Base-by-base conservation (phyloP, 2,888 invertebrate genomes). In the Thereva nobilitata region DNA sequence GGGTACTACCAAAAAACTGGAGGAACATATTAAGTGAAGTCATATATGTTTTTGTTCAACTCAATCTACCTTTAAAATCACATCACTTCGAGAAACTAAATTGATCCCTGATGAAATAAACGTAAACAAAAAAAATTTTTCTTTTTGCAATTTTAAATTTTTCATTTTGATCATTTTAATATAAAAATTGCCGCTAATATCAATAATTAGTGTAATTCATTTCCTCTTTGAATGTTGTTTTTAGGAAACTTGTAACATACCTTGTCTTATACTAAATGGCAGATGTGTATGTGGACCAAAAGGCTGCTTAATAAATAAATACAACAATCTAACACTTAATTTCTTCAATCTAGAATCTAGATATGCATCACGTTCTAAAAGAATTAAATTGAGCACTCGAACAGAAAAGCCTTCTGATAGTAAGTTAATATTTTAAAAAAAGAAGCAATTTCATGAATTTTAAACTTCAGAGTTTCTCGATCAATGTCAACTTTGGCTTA, bases 1-100 rank as follows among this genome's bases (percentile, higher is more conserved):
- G n/a, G n/a, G n/a, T n/a, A n/a, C n/a, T 45, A 9, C 45, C 45
- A n/a, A 45, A 45, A 45, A 45, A 4, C 10, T 45, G 45, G 45
- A 6, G 45, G 7, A 9, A 10, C 9, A n/a, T 45, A 10, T 45
- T 9, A 8, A 10, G 45, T 10, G 45, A 45, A n/a, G 7, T 10
- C 10, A 45, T 45, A 8, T 45, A 10, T 10, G 9, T 10, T n/a
- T 45, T 45, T 45, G 10, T 45, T 45, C 9, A 45, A n/a, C 10
- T n/a, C 4, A 45, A 45, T 1, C 2, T 10, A 45, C 3, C 45
- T 5, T 10, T 45, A 2, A 45, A 45, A 6, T 9, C 45, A 9
- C 9, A 1, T n/a, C 45, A 45, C 10, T 45, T 2, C 3, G 45
- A 45, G 9, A 45, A 45, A 45, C 9, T n/a, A n/a, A n/a, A n/a